Percentiles rank a stretch among this genome's conserved stretches.
These are phyloP conservation scores for Hippocampus zosterae DNA, from an alignment of 2,113 vertebrate species.

Conservation along the genomic window DNA sequence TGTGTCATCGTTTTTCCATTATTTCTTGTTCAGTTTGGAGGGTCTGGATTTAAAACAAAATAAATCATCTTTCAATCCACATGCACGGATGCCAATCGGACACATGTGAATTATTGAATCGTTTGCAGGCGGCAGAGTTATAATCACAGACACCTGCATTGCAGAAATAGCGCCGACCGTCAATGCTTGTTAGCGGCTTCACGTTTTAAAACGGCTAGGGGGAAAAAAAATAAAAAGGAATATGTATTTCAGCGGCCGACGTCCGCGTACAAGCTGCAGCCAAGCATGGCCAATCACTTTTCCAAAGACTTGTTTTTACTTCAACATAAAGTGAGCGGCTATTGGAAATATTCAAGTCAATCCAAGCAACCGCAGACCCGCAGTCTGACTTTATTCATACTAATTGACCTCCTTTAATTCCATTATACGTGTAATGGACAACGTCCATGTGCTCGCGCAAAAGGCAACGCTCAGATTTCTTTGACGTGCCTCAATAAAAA, in stretches of 20 bases:
- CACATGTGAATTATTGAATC: constrained; percentile 61
- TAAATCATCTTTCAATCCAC: constrained; percentile 51
- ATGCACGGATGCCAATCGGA: constrained; percentile 51
- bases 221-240: constrained; percentile 53
- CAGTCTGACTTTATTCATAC: constrained; percentile 50
- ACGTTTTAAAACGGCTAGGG: constrained; percentile 36
- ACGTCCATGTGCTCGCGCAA: constrained; percentile 36
- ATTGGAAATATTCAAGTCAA: constrained; percentile 58
- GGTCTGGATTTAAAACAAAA: constrained; percentile 33
- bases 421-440: constrained; percentile 53
- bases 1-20: constrained; percentile 62
- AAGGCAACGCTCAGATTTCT: constrained; percentile 33
- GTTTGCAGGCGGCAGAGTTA: constrained; percentile 56
- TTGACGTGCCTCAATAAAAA: constrained; percentile 37
- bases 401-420: constrained; percentile 53
- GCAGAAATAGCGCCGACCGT: constrained; percentile 48
- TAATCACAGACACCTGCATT: constrained; percentile 70
- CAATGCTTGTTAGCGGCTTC: constrained; percentile 42
- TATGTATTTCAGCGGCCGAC: constrained; percentile 33
- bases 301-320: constrained; percentile 61
- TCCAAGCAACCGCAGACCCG: constrained; percentile 37
- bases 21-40: constrained; percentile 44
- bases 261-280: constrained; percentile 30
- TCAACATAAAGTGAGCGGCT: constrained; percentile 56
- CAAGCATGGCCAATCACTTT: constrained; percentile 55